phyloP scores from a whole-genome alignment of 1,140 invertebrate species.

The Bursaphelenchus mucronatus region DNA sequence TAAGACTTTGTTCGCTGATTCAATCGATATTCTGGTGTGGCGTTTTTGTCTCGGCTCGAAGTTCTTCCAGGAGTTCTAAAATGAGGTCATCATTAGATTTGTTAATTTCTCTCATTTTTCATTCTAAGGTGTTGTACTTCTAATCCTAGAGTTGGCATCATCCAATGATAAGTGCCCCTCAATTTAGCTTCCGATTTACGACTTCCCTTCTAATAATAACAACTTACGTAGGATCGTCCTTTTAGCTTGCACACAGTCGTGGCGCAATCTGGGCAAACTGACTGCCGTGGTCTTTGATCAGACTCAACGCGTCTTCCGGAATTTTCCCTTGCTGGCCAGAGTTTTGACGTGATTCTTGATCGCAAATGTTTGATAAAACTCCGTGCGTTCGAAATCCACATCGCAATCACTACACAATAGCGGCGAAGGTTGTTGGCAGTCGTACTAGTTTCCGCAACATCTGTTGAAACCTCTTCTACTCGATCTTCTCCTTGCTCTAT shows the following conservation, averaged over 20 bases:
- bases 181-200: too few species aligned
- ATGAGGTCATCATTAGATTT: not conserved
- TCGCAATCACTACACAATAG: constrained; percentile 79
- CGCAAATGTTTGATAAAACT: constrained; percentile 90
- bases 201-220: too few species aligned
- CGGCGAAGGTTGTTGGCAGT: constrained; percentile 63
- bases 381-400: constrained; percentile 92
- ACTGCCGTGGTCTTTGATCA: constrained; percentile 72
- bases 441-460: not conserved
- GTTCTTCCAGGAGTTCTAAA: too few species aligned
- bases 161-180: too few species aligned
- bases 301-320: constrained; percentile 87
- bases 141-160: too few species aligned
- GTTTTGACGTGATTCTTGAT: constrained; percentile 93
- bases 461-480: too few species aligned
- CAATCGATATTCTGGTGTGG: too few species aligned
- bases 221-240: constrained; percentile 12
- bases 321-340: constrained; percentile 85
- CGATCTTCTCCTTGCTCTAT: not conserved
- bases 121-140: not conserved
- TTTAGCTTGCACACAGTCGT: constrained; percentile 37
- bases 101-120: not conserved
- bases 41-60: too few species aligned
- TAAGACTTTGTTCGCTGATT: too few species aligned
- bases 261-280: constrained; percentile 45